Base-by-base conservation (phyloP, 2,113 vertebrate genomes). In the Cheilinus undulatus region DNA sequence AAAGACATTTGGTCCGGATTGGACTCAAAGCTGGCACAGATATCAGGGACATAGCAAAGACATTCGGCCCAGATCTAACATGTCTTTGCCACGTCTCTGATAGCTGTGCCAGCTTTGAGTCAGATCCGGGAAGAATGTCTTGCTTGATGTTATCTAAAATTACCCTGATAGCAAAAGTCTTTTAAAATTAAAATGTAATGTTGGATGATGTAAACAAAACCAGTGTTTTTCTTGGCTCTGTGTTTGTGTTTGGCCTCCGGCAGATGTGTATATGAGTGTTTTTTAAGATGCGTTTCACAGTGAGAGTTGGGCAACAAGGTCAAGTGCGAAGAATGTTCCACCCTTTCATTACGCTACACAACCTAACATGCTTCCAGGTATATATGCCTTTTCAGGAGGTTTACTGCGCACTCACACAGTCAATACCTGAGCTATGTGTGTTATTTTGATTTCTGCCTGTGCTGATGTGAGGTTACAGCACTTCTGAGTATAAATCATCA, bases 321-420 rank as follows among this genome's bases (percentile, higher is more conserved):
- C 74, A 87, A 84, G 54, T 34, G 51, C 22, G 28, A 79, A 75
- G 78, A 82, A 84, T 69, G 70, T 14, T 32, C 24, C 34, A 40
- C 45, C 34, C 38, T 82, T 76, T 82, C 59, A 83, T 77, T 73
- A 78, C 5, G 0, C 53, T 43, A 24, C 57, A 22, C 45, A 75
- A 40, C 40, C 27, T 51, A 80, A 34, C 64, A 67, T 13, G 69
- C 77, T 73, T 51, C 48, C 1, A 65, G 80, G 65, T 73, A 63
- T 60, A 49, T 20, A 20, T 17, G 52, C 40, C 58, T 59, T 82
- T 69, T 73, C 30, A 56, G 40, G 7, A 58, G 54, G n/a, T 62
- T 67, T 23, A 42, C 46, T 26, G 14, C 40, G 23, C 45, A 54
- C 38, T 38, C 36, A 65, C 67, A 67, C 51, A 74, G 23, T 24